A percentile compares a stretch with the other conserved stretches of the same genome.
phyloP scores from a whole-genome alignment of 1,140 invertebrate species.

The Calycopis cecrops region DNA sequence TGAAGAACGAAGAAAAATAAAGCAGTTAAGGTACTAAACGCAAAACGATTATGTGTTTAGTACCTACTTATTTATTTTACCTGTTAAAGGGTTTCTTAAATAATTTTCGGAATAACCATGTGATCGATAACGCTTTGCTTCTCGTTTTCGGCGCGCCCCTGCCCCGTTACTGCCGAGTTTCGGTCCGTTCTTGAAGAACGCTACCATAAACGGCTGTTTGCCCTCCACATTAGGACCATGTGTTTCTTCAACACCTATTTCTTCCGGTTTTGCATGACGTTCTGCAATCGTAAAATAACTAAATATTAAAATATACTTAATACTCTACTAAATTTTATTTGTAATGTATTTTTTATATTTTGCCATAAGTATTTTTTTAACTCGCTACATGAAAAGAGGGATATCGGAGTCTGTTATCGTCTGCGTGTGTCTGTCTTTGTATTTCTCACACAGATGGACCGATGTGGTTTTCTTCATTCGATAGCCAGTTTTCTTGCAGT shows the following conservation, averaged over 20 bases:
- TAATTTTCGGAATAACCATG: constrained; percentile 72
- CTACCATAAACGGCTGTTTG: constrained; percentile 92
- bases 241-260: constrained; percentile 87
- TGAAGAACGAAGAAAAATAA: too few relatives aligned
- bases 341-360: constrained; percentile 1
- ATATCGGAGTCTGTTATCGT: too few relatives aligned
- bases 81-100: constrained; percentile 77
- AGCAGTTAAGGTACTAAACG: too few relatives aligned
- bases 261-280: constrained; percentile 87
- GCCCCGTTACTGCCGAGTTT: constrained; percentile 64
- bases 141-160: constrained; percentile 69
- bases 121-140: constrained; percentile 56
- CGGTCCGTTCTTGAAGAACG: constrained; percentile 82
- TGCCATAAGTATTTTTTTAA: background rate
- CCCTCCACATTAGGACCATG: constrained; percentile 85
- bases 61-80: constrained; percentile 58
- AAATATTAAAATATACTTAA: constrained; percentile 6
- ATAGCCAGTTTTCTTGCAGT: too few relatives aligned
- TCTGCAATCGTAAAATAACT: constrained; percentile 71
- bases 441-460: too few relatives aligned
- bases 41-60: too few relatives aligned
- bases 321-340: background rate
- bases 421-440: too few relatives aligned
- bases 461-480: too few relatives aligned
- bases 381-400: too few relatives aligned